These are phyloP conservation scores for Cydia fagiglandana DNA, from an alignment of 1,140 invertebrate genomes.

Conservation along the genomic window DNA sequence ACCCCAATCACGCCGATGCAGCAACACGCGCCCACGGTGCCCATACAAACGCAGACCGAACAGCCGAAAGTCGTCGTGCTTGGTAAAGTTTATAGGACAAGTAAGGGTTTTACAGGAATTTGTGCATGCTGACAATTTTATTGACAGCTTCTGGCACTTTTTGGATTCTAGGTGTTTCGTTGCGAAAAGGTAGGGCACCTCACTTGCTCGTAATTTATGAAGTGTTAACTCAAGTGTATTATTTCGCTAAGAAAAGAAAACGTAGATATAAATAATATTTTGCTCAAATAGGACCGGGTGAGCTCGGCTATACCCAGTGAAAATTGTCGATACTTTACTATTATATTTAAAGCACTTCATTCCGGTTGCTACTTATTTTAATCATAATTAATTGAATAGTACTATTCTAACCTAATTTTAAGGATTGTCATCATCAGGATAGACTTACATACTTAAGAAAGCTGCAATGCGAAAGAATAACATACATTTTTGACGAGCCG, in stretches of 20 bases:
- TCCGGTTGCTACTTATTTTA: neutral
- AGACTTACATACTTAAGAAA: neutral
- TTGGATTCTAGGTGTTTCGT: neutral
- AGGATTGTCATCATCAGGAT: neutral
- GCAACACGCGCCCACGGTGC: slow-evolving; percentile 45
- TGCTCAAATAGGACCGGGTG: neutral
- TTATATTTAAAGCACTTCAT: neutral
- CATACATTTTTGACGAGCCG: neutral
- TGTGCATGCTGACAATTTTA: slow-evolving; percentile 2
- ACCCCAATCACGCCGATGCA: slow-evolving; percentile 57
- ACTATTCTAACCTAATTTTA: neutral
- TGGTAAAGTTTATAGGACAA: slow-evolving; percentile 47
- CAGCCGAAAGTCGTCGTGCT: slow-evolving; percentile 68
- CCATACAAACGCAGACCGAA: slow-evolving; percentile 54
- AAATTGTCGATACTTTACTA: neutral
- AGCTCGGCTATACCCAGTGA: neutral
- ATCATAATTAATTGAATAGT: neutral
- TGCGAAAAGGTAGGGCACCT: neutral
- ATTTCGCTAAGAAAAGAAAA: too few relatives aligned
- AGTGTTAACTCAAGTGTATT: too few relatives aligned
- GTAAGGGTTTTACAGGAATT: slow-evolving; percentile 9
- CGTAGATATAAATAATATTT: neutral
- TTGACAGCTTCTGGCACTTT: slow-evolving; percentile 18
- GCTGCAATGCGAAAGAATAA: neutral
- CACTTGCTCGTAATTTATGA: too few relatives aligned